Base-by-base conservation (phyloP, 2,888 invertebrate genomes). In the Cinara cedri region DNA sequence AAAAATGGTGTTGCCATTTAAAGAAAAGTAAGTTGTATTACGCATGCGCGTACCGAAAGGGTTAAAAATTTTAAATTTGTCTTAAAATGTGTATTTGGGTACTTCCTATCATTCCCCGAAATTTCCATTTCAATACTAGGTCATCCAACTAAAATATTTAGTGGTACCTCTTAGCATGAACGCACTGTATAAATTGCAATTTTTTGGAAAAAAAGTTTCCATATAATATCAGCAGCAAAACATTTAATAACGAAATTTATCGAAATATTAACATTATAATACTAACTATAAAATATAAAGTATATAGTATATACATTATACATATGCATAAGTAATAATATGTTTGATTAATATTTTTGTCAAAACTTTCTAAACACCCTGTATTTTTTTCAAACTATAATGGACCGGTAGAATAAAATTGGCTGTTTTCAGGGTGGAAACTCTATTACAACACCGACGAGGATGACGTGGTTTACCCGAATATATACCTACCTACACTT, bases 361-460 rank as follows among this genome's bases (percentile, higher is more conserved):
- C 8, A 1, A 13, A 60, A 46, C 46, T 60, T 26, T 46, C 16
- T 19, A 11, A 26, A 57, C 34, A 24, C 42, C 21, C 44, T 72
- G 16, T 46, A 57, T 55, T 16, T n/a, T n/a, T 19, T 55, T 71
- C 16, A 55, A 71, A 21, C 42, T 42, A 44, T 54, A 70, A 70
- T 54, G 51, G 54, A 70, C 24, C 34, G 13, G 10, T 24, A 44
- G 24, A 0, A 55, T n/a, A 16, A 71, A 57, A 57, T 44, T 44
- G 55, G 44, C n/a, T 10, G 16, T 44, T n/a, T n/a, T n/a, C n/a
- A n/a, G 44, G n/a, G 10, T 24, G 2, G 44, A 72, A 26, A 57
- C 11, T 8, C 34, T 34, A 34, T 34, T 34, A 34, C 34, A 34
- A 34, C 34, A 6, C 65, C 49, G 24, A 6, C 3, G 9, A 46